These are phyloP conservation scores for Sapayoa aenigma DNA, from an alignment of 2,113 vertebrate genomes.

Conservation along the genomic window DNA sequence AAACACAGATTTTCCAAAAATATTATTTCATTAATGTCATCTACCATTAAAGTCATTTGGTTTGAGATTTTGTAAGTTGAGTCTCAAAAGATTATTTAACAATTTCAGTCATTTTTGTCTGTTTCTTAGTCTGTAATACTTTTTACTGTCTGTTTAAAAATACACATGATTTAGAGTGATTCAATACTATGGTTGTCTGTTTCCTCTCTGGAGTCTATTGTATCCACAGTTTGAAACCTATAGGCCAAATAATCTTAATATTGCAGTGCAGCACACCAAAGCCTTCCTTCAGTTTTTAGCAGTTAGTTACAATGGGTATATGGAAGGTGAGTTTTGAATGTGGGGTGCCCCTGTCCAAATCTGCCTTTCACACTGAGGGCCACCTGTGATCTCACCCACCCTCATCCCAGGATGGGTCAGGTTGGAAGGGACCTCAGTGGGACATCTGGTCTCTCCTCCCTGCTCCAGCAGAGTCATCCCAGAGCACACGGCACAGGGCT, in stretches of 20 bases:
- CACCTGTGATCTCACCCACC: accelerated
- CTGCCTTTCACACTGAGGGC: neutral
- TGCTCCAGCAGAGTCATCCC: neutral
- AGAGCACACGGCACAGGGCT: neutral
- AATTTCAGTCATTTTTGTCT: neutral
- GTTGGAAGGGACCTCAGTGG: no score
- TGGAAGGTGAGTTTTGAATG: neutral
- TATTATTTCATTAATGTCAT: neutral
- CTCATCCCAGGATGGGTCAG: neutral
- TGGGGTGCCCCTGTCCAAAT: neutral
- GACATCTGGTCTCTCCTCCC: no score
- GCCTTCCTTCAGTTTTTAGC: neutral
- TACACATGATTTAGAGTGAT: neutral
- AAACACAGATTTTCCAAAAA: neutral
- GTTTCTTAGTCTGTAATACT: neutral
- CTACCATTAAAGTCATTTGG: neutral
- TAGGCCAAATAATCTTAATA: neutral
- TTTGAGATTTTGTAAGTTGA: neutral
- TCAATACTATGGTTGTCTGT: neutral
- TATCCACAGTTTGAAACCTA: neutral
- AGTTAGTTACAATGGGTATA: neutral
- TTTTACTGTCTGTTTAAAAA: neutral
- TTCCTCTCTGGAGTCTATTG: neutral
- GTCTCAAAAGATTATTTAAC: neutral
- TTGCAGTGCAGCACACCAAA: neutral